These are phyloP conservation scores for Drosophila ezoana DNA, from an alignment of 2,888 invertebrate genomes.

Conservation along the genomic window DNA sequence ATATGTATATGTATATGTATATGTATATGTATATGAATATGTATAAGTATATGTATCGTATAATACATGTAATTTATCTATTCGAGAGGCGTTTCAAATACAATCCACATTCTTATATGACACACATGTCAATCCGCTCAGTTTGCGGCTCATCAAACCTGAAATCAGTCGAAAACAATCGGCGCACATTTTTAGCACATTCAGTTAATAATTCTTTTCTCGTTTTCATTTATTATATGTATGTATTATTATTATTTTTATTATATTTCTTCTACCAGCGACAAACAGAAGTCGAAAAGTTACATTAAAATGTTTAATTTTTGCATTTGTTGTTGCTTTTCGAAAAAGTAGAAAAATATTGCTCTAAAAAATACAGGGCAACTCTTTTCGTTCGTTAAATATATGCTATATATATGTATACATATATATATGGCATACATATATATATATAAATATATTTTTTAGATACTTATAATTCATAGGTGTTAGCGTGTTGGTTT, in stretches of 20 bases:
- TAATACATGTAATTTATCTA: conserved; percentile 33
- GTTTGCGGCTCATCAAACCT: conserved; percentile 25
- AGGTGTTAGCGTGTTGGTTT: conserved; percentile 39
- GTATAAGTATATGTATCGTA: conserved; percentile 15
- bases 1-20: conserved; percentile 15
- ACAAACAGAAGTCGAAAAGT: conserved; percentile 35
- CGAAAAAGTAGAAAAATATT: conserved; percentile 76
- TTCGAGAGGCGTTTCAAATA: conserved; percentile 28
- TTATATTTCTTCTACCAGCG: conserved; percentile 27
- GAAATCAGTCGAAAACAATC: conserved; percentile 52
- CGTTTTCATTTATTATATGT: not conserved
- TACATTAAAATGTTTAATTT: conserved; percentile 13
- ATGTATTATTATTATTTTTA: not conserved
- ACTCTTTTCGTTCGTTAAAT: conserved; percentile 42
- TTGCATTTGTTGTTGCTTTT: conserved; percentile 39
- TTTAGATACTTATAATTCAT: conserved; percentile 34
- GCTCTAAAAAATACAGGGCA: conserved; percentile 76
- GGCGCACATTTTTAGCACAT: conserved; percentile 18
- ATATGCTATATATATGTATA: conserved; percentile 15
- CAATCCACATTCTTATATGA: conserved; percentile 14
- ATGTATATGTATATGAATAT: conserved; percentile 5
- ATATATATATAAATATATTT: conserved; percentile 29
- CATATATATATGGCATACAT: conserved; percentile 6
- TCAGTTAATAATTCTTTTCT: conserved; percentile 3
- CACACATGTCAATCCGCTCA: conserved; percentile 2